A percentile compares a stretch with the other conserved stretches of the same genome.
These are phyloP conservation scores for Drosophila percnosoma DNA, from an alignment of 2,888 invertebrate species.

Conservation along the genomic window DNA sequence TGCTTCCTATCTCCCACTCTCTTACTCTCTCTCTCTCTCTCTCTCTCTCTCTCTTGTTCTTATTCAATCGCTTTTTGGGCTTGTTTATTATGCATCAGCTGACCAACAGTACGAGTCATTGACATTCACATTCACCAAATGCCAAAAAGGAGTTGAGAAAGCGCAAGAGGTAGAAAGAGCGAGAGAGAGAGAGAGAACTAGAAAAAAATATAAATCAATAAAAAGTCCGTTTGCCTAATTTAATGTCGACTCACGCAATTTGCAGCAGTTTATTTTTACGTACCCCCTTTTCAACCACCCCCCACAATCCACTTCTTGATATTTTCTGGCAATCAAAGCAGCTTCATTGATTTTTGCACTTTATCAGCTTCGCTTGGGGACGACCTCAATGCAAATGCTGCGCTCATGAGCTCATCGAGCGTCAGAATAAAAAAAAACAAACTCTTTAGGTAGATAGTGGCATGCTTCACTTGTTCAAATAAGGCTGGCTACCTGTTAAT, in stretches of 20 bases:
- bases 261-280: constrained; percentile 50
- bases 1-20: background rate
- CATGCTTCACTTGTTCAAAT: constrained; percentile 22
- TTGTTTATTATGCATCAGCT: constrained; percentile 76
- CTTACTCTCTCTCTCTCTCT: background rate
- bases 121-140: constrained; percentile 64
- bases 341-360: constrained; percentile 79
- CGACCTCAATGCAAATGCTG: constrained; percentile 58
- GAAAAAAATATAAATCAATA: constrained; percentile 66
- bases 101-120: constrained; percentile 70
- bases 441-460: constrained; percentile 12
- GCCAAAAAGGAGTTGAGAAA: constrained; percentile 42
- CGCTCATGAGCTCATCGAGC: constrained; percentile 57
- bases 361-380: constrained; percentile 72
- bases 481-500: constrained; percentile 52
- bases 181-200: constrained; percentile 10
- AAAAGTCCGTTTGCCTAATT: constrained; percentile 54
- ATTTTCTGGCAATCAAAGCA: constrained; percentile 51
- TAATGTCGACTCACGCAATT: constrained; percentile 68
- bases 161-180: background rate
- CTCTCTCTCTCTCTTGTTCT: background rate
- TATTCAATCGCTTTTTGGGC: constrained; percentile 1
- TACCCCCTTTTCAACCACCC: constrained; percentile 11
- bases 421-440: constrained; percentile 15
- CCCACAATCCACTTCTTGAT: constrained; percentile 6